phyloP scores from a whole-genome alignment of 2,888 invertebrate genomes.

The Vesta saturnalis region DNA sequence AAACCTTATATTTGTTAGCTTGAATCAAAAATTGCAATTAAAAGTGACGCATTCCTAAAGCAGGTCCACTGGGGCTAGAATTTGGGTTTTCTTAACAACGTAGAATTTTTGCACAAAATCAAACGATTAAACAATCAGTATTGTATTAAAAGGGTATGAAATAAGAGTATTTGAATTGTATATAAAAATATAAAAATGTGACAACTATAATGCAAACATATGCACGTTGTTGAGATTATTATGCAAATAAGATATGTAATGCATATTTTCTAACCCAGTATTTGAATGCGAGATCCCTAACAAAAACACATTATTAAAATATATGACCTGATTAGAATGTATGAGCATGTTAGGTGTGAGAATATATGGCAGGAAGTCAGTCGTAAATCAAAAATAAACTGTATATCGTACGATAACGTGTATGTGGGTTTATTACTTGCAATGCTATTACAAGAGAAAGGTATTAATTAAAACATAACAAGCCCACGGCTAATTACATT shows the following conservation, averaged over 20 bases:
- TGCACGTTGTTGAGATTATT: conserved; percentile 37
- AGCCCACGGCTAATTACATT: conserved; percentile 55
- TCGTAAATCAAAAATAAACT: conserved; percentile 58
- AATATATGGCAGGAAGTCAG: conserved; percentile 57
- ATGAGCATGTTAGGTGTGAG: conserved; percentile 54
- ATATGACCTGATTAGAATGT: conserved; percentile 50
- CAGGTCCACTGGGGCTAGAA: too few species aligned
- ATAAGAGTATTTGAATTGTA: too few species aligned
- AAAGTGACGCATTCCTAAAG: too few species aligned
- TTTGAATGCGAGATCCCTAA: conserved; percentile 39
- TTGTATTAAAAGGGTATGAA: too few species aligned
- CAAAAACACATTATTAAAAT: conserved; percentile 48
- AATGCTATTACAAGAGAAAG: conserved; percentile 53
- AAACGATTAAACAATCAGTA: too few species aligned
- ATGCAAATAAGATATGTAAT: conserved; percentile 40
- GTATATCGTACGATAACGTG: conserved; percentile 56
- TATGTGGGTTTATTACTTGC: conserved; percentile 53
- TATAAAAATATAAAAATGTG: conserved; percentile 22
- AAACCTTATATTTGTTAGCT: too few species aligned
- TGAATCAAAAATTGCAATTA: too few species aligned
- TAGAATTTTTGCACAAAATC: too few species aligned
- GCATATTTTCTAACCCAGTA: conserved; percentile 33
- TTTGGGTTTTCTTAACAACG: too few species aligned
- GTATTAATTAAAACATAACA: conserved; percentile 59
- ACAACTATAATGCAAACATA: conserved; percentile 32